phyloP scores from a whole-genome alignment of 1,140 invertebrate species.

The Pararge aegeria region DNA sequence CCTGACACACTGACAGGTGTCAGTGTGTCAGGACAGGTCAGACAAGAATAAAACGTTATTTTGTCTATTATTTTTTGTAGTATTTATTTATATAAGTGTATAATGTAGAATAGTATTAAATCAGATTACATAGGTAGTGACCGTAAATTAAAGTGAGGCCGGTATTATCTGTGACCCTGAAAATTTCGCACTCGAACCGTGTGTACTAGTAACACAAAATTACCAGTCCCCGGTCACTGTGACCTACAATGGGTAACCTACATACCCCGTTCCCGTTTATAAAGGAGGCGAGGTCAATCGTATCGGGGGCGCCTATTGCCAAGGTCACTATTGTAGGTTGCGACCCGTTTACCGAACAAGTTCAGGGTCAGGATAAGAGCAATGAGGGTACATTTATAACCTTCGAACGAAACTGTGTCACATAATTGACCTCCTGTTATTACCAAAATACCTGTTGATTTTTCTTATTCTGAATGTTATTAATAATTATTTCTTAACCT shows the following conservation, averaged over 20 bases:
- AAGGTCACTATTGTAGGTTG: slow-evolving; percentile 19
- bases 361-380: not conserved
- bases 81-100: no score
- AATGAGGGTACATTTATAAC: not conserved
- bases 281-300: slow-evolving; percentile 11
- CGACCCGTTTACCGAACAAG: slow-evolving; percentile 6
- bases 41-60: no score
- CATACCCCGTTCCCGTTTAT: slow-evolving; percentile 7
- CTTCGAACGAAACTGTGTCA: slow-evolving; percentile 1
- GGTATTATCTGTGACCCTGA: not conserved
- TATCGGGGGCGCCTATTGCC: slow-evolving; percentile 7
- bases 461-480: no score
- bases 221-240: slow-evolving; percentile 3
- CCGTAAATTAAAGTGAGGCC: not conserved
- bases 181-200: not conserved
- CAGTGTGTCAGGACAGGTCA: no score
- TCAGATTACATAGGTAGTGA: not conserved
- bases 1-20: no score
- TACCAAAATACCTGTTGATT: no score
- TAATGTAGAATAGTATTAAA: not conserved
- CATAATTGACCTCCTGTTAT: not conserved
- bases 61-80: no score
- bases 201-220: not conserved
- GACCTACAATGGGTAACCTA: slow-evolving; percentile 14
- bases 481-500: no score